Conservation (phyloP, 2,797 vertebrate species). For the Telmatherina bonti region DNA sequence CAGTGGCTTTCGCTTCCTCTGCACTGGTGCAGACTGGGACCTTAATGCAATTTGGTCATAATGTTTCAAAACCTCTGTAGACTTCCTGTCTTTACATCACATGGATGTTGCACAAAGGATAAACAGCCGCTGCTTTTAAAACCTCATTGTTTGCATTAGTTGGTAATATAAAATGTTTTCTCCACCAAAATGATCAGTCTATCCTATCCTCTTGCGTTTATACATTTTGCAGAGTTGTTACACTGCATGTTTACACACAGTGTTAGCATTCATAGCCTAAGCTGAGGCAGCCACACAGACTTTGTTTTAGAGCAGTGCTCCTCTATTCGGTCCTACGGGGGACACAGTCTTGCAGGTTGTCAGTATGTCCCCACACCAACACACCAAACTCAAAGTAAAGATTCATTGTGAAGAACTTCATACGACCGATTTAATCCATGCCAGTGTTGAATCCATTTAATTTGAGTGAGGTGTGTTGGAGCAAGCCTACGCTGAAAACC, state of each 20-base stretch:
- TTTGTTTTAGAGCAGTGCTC: conserved; percentile 15
- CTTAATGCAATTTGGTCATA: too few species aligned
- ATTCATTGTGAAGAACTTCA: too few species aligned
- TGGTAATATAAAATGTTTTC: conserved; percentile 17
- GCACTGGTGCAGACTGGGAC: not conserved
- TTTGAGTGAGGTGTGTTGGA: too few species aligned
- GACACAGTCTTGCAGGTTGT: too few species aligned
- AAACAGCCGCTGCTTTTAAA: not conserved
- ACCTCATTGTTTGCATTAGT: conserved; percentile 1
- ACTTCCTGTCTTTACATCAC: not conserved
- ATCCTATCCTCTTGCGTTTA: conserved; percentile 21
- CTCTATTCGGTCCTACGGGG: too few species aligned
- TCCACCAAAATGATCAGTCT: not conserved
- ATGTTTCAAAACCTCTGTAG: not conserved
- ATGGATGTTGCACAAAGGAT: conserved; percentile 6
- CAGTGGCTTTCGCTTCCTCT: not conserved
- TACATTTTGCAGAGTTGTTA: conserved; percentile 45
- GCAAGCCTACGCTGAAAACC: too few species aligned
- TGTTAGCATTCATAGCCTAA: conserved; percentile 74
- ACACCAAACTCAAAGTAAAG: too few species aligned
- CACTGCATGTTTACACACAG: conserved; percentile 46
- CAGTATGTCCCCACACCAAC: too few species aligned
- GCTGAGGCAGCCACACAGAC: conserved; percentile 64
- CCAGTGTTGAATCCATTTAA: too few species aligned
- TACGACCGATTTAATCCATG: too few species aligned